A percentile compares a stretch with the other conserved stretches of the same genome.
Evolutionary conservation across 2,888 invertebrate species (phyloP).

Genomic region (Deilephila elpenor): DNA sequence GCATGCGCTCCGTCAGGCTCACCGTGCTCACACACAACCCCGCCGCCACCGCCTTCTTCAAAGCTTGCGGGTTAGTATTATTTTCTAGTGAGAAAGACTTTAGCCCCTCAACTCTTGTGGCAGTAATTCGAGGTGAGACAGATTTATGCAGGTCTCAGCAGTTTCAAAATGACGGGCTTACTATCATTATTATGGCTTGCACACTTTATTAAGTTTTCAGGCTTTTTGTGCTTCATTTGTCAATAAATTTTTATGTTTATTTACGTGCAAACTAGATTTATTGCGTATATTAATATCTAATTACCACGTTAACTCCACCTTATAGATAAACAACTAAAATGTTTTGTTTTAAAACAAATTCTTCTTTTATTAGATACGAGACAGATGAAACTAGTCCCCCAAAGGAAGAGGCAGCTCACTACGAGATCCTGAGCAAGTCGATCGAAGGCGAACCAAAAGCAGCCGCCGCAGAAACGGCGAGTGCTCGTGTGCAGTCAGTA

Average conservation of each 20-base stretch:
- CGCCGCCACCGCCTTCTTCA: slow-evolving; percentile 89
- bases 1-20: slow-evolving; percentile 92
- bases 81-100: no score
- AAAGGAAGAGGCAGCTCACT: slow-evolving; percentile 80
- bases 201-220: no score
- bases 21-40: slow-evolving; percentile 93
- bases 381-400: slow-evolving; percentile 86
- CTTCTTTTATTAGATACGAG: slow-evolving; percentile 73
- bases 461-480: slow-evolving; percentile 36
- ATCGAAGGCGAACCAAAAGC: slow-evolving; percentile 42
- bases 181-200: no score
- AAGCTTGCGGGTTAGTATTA: slow-evolving; percentile 87
- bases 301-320: no score
- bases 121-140: no score
- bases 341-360: not conserved
- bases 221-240: no score
- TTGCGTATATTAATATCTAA: no score
- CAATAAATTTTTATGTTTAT: no score
- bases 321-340: not conserved
- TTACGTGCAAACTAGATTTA: no score
- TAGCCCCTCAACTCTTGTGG: no score
- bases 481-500: slow-evolving; percentile 51
- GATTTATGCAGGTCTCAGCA: no score
- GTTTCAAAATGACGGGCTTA: no score
- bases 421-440: slow-evolving; percentile 85